These are phyloP conservation scores for Mystacornis crossleyi DNA, from an alignment of 2,113 vertebrate species.

Conservation along the genomic window DNA sequence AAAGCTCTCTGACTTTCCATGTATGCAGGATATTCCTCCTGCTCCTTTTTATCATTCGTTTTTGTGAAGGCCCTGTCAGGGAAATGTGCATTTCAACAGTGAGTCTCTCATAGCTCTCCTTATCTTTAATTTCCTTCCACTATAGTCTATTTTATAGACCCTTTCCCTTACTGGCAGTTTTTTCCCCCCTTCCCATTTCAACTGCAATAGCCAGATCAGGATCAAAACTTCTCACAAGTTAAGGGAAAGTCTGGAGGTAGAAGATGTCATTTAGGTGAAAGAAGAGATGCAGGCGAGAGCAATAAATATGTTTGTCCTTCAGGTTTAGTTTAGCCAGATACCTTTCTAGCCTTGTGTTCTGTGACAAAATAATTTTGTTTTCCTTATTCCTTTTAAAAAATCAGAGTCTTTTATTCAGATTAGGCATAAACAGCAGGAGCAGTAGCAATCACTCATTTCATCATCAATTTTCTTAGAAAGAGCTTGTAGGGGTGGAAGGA, in stretches of 20 bases:
- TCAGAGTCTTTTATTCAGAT: neutral
- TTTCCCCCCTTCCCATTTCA: neutral
- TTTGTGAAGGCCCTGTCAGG: neutral
- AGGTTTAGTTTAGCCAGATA: neutral
- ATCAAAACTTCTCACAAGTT: constrained; percentile 12
- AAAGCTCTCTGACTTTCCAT: neutral
- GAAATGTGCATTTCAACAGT: neutral
- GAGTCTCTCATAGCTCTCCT: constrained; percentile 18
- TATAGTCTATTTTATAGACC: neutral
- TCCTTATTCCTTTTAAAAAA: neutral
- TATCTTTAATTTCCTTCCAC: constrained; percentile 61
- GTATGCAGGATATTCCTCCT: neutral
- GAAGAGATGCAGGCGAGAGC: neutral
- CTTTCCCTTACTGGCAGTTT: neutral
- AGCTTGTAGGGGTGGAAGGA: neutral
- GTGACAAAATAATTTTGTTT: neutral
- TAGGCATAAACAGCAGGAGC: neutral
- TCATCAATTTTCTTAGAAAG: neutral
- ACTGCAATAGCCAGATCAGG: neutral
- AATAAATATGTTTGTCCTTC: neutral
- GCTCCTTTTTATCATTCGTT: constrained; percentile 36
- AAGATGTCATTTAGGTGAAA: neutral
- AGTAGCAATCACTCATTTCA: neutral
- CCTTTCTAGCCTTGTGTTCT: neutral
- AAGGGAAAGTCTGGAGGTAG: neutral